Evolutionary conservation across 2,888 invertebrate genomes (phyloP).

Genomic region (Tenthredo livida): DNA sequence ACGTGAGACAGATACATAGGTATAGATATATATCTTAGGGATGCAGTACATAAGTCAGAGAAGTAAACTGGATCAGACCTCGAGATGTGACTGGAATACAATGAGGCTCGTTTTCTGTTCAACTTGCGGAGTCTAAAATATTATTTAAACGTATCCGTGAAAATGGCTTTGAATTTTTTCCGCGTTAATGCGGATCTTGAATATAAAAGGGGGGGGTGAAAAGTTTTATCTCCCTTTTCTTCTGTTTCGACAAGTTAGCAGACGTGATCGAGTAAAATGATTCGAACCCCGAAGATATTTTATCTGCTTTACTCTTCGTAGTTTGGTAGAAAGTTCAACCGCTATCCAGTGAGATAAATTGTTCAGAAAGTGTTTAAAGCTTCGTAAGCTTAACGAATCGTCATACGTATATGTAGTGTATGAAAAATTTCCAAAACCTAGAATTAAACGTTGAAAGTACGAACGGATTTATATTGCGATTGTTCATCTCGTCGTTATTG

Average conservation of each 20-base stretch:
- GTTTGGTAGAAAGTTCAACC: not conserved
- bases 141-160: slow-evolving; percentile 17
- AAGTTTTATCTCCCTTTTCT: slow-evolving; percentile 15
- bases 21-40: not conserved
- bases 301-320: not conserved
- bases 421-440: not conserved
- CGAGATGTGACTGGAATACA: slow-evolving; percentile 20
- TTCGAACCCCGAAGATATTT: not conserved
- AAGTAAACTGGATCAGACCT: slow-evolving; percentile 24
- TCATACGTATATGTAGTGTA: not conserved
- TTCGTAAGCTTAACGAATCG: not conserved
- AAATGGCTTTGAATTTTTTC: slow-evolving; percentile 21
- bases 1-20: not conserved
- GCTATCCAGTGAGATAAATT: not conserved
- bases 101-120: slow-evolving; percentile 3
- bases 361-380: not conserved
- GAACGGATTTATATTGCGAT: not conserved
- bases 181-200: not conserved
- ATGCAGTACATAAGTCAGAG: slow-evolving; percentile 11
- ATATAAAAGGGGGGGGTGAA: not conserved
- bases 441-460: not conserved
- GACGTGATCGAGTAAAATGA: slow-evolving; percentile 25
- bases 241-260: not conserved
- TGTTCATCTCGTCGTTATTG: not conserved
- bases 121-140: not conserved